phyloP scores from a whole-genome alignment of 2,888 invertebrate genomes.

The Sarcophaga caerulescens region DNA sequence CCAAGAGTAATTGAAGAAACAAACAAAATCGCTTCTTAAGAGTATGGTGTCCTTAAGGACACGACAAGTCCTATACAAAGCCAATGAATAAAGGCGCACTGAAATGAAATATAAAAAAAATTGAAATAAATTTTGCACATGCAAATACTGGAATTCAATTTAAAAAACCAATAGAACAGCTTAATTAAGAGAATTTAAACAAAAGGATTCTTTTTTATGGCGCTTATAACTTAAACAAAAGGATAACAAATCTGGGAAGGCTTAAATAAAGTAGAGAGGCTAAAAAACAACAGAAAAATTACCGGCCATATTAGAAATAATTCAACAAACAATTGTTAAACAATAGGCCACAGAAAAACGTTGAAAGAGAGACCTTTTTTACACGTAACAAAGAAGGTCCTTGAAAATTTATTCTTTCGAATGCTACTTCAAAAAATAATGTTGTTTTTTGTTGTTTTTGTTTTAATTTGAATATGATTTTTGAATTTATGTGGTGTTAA shows the following conservation, averaged over 20 bases:
- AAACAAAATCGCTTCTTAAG: no score
- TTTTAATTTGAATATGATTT: slow-evolving; percentile 59
- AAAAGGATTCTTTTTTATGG: background rate
- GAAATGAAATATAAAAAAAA: no score
- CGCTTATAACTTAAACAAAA: background rate
- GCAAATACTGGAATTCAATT: background rate
- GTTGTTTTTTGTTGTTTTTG: background rate
- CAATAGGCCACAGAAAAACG: no score
- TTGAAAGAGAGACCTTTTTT: no score
- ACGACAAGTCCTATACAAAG: no score
- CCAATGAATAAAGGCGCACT: no score
- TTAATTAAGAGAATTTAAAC: background rate
- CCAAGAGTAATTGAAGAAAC: no score
- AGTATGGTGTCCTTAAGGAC: no score
- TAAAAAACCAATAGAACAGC: background rate
- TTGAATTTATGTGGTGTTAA: slow-evolving; percentile 67
- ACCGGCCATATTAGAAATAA: no score
- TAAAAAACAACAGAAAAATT: no score
- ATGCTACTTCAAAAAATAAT: background rate
- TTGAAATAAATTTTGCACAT: no score
- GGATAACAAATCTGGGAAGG: background rate
- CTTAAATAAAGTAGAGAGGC: background rate
- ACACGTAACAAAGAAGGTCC: background rate
- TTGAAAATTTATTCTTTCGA: background rate
- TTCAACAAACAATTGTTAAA: no score